Evolutionary conservation across 2,888 invertebrate species (phyloP).

Genomic region (Aromia moschata): DNA sequence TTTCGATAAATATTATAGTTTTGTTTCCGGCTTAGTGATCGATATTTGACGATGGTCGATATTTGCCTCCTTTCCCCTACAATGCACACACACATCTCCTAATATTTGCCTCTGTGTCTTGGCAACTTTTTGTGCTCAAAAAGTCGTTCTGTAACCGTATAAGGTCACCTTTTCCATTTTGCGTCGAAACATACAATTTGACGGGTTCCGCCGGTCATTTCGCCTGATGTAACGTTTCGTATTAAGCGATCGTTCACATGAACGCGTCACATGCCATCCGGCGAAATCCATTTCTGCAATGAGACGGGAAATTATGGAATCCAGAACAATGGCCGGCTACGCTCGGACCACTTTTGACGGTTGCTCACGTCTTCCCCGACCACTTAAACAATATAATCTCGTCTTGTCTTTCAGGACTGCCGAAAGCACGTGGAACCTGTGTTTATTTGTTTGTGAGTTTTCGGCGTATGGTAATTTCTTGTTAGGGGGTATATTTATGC

Average conservation of each 20-base stretch:
- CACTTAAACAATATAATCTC: constrained; percentile 49
- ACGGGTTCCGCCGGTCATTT: neutral
- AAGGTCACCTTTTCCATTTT: no score
- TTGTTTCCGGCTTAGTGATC: no score
- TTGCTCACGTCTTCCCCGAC: constrained; percentile 44
- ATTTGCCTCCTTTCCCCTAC: no score
- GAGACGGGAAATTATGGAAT: constrained; percentile 31
- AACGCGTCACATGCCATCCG: constrained; percentile 8
- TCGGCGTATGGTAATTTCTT: constrained; percentile 46
- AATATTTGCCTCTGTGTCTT: no score
- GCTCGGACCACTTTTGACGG: constrained; percentile 39
- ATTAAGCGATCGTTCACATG: constrained; percentile 13
- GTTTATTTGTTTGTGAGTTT: constrained; percentile 48
- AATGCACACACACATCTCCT: no score
- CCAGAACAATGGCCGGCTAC: constrained; percentile 38
- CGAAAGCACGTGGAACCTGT: constrained; percentile 45
- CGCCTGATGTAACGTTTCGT: neutral
- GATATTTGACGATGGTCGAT: no score
- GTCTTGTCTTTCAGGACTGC: constrained; percentile 46
- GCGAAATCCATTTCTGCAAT: constrained; percentile 25
- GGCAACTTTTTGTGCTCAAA: no score
- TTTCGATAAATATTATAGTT: no score
- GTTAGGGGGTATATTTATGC: constrained; percentile 40
- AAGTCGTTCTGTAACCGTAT: no score
- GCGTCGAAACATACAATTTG: neutral